Evolutionary conservation across 2,113 vertebrate species (phyloP).

Genomic region (Fukomys damarensis): DNA sequence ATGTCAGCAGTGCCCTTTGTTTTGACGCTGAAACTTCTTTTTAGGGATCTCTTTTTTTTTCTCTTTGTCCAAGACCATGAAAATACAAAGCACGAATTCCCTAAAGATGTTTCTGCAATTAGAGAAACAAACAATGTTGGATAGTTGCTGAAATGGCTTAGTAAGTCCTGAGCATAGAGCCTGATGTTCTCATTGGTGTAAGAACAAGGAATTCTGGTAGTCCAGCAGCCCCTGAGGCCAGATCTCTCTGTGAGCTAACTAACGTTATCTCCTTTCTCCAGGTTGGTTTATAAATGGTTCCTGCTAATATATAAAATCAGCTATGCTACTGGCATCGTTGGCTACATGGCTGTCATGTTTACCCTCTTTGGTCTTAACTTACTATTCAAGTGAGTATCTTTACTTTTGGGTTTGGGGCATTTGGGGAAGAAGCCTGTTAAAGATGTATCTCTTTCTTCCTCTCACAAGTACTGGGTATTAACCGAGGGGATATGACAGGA

Average conservation of each 20-base stretch:
- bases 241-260: slow-evolving; percentile 27
- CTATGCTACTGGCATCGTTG: slow-evolving; percentile 96
- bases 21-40: slow-evolving; percentile 47
- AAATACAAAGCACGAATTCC: slow-evolving; percentile 36
- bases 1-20: slow-evolving; percentile 37
- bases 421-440: not conserved
- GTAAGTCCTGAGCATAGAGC: not conserved
- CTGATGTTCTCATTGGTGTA: not conserved
- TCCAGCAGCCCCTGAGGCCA: not conserved
- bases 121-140: not conserved
- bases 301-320: slow-evolving; percentile 99
- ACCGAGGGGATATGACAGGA: not conserved
- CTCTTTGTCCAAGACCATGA: not conserved
- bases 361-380: slow-evolving; percentile 98
- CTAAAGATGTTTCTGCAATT: not conserved
- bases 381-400: slow-evolving; percentile 94
- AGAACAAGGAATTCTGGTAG: not conserved
- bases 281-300: slow-evolving; percentile 99
- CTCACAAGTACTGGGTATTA: not conserved
- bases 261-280: slow-evolving; percentile 76
- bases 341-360: slow-evolving; percentile 98
- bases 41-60: slow-evolving; percentile 42
- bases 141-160: slow-evolving; percentile 3
- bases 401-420: not conserved
- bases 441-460: slow-evolving; percentile 9